Evolutionary conservation across 2,113 vertebrate genomes (phyloP).

Genomic region (Orthonyx spaldingii): DNA sequence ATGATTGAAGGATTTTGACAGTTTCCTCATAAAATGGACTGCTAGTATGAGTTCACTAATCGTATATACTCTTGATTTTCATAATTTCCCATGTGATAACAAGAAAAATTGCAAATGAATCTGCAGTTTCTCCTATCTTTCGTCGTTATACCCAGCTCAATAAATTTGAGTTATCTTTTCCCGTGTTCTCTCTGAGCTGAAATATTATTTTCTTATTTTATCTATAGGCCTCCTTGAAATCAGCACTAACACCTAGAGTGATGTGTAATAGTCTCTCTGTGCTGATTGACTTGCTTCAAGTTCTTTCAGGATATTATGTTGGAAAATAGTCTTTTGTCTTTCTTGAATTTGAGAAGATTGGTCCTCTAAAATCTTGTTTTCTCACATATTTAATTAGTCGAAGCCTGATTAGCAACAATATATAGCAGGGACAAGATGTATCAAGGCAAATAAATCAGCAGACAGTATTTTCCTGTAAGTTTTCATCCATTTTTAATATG

Average conservation of each 20-base stretch:
- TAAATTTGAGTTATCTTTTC: background rate
- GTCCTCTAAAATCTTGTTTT: background rate
- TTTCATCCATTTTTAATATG: background rate
- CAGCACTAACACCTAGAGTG: background rate
- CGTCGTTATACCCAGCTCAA: background rate
- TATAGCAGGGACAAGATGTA: background rate
- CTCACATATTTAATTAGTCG: constrained; percentile 4
- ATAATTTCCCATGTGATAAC: background rate
- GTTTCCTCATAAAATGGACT: background rate
- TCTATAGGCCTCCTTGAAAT: background rate
- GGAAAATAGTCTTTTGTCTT: background rate
- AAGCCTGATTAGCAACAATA: background rate
- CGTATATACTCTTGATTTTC: background rate
- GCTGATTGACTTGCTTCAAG: background rate
- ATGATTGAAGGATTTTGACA: background rate
- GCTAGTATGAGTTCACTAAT: background rate
- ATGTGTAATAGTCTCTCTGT: background rate
- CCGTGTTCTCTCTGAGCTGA: background rate
- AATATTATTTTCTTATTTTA: background rate
- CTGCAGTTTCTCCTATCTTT: background rate
- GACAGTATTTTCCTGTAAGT: background rate
- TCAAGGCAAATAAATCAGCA: background rate
- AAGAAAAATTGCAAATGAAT: constrained; percentile 29
- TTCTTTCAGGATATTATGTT: background rate
- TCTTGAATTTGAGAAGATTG: background rate